Evolutionary conservation across 2,113 vertebrate genomes (phyloP).

Genomic region (Hippocampus comes): DNA sequence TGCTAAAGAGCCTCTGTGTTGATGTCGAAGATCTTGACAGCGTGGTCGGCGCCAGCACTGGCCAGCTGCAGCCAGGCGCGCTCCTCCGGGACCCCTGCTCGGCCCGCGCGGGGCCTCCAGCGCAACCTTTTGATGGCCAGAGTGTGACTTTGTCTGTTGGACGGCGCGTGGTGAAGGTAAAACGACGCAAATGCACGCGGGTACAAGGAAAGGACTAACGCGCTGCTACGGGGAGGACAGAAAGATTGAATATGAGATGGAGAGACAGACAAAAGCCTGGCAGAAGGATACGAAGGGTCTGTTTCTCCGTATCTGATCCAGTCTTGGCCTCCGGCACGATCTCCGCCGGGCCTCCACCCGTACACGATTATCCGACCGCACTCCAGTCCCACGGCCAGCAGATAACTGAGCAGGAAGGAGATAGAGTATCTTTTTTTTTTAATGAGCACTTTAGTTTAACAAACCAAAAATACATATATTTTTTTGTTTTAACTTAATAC

Average conservation of each 20-base stretch:
- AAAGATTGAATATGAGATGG: neutral
- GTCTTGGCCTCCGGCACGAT: slow-evolving; percentile 67
- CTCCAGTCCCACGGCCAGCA: slow-evolving; percentile 87
- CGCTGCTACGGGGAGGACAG: neutral
- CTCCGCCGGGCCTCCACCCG: slow-evolving; percentile 77
- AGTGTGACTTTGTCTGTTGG: slow-evolving; percentile 85
- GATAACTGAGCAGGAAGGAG: slow-evolving; percentile 70
- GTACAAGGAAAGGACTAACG: no score
- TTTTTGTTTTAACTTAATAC: no score
- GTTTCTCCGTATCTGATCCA: slow-evolving; percentile 80
- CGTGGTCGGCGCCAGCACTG: slow-evolving; percentile 86
- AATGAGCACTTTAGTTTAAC: no score
- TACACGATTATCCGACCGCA: slow-evolving; percentile 82
- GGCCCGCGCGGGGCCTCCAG: slow-evolving; percentile 81
- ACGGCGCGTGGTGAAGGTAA: slow-evolving; percentile 60
- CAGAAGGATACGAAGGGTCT: slow-evolving; percentile 77
- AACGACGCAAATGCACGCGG: slow-evolving; percentile 4
- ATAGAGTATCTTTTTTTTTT: neutral
- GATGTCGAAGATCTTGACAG: slow-evolving; percentile 89
- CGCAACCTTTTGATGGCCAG: slow-evolving; percentile 84
- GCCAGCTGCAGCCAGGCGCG: slow-evolving; percentile 85
- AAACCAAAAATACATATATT: no score
- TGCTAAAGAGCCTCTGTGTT: slow-evolving; percentile 69
- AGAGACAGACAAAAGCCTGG: neutral
- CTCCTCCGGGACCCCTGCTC: slow-evolving; percentile 66